These are phyloP conservation scores for Agrotis exclamationis DNA, from an alignment of 2,888 invertebrate genomes.

Conservation along the genomic window DNA sequence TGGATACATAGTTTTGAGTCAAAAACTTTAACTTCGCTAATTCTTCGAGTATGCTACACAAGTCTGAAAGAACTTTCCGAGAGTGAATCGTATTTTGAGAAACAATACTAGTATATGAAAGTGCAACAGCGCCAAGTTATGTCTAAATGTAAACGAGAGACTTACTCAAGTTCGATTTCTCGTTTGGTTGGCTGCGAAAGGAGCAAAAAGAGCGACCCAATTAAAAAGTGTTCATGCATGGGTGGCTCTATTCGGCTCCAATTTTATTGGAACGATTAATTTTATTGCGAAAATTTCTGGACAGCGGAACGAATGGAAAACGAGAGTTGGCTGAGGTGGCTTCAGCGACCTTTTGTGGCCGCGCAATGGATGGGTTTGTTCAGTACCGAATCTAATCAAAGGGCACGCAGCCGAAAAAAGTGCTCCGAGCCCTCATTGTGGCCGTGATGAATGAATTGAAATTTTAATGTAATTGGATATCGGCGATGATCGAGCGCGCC, in stretches of 20 bases:
- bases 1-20: constrained; percentile 58
- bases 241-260: constrained; percentile 86
- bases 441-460: constrained; percentile 82
- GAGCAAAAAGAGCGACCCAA: constrained; percentile 87
- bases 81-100: constrained; percentile 19
- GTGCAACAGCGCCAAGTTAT: constrained; percentile 32
- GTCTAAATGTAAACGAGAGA: constrained; percentile 66
- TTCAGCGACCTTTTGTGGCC: constrained; percentile 85
- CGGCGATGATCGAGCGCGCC: constrained; percentile 72
- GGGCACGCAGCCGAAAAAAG: constrained; percentile 78
- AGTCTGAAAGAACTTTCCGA: constrained; percentile 47
- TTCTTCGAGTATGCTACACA: constrained; percentile 56
- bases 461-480: constrained; percentile 84
- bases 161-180: constrained; percentile 84
- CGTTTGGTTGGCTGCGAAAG: constrained; percentile 83
- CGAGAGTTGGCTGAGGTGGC: constrained; percentile 80
- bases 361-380: constrained; percentile 84
- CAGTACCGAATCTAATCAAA: constrained; percentile 85
- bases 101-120: constrained; percentile 11
- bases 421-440: constrained; percentile 73
- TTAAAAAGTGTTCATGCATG: constrained; percentile 91
- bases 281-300: constrained; percentile 90
- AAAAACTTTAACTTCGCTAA: constrained; percentile 49
- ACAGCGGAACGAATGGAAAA: constrained; percentile 89
- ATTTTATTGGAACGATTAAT: constrained; percentile 91